Base-by-base conservation (phyloP, 1,140 invertebrate genomes). In the Holcopasites calliopsidis region DNA sequence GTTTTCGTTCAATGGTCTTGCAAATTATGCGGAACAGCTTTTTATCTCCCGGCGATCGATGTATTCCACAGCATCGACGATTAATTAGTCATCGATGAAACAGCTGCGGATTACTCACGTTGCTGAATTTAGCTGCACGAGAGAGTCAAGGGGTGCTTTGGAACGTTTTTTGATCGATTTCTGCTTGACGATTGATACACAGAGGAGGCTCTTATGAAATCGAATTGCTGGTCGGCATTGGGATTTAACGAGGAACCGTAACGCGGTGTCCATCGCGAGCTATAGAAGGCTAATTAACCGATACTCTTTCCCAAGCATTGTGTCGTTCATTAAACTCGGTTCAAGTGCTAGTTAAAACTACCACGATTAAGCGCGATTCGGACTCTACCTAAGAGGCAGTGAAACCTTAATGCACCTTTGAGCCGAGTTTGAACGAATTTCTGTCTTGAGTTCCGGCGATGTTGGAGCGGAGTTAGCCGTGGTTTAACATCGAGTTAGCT, bases 51-150 rank as follows among this genome's bases (percentile, higher is more conserved):
- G 8, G 0, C 16, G 35, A 61, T 33, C 10, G 21, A 71, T 13
- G 33, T 50, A 40, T 52, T 5, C 31, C 26, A n/a, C 54, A 16
- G 28, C 16, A n/a, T 35, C 33, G 69, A 23, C 57, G 10, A 62
- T 62, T 72, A 72, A 50, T 50, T 62, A 23, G 42, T 62, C 69
- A 38, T 6, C 33, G 60, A 8, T 0, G n/a, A 11, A 38, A 50
- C 26, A 35, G 23, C n/a, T 13, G n/a, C 2, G 13, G 35, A 62
- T 64, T 64, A 40, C 64, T 72, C 40, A 40, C 31, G 26, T 21
- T 13, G 54, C 23, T 33, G 35, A 26, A 52, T 62, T 40, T 31
- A 64, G 26, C 2, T 1, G 3, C 2, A 47, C 44, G 44, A 18
- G 44, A n/a, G 16, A 47, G 16, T 13, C 44, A n/a, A 47, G 18